A percentile compares a stretch with the other conserved stretches of the same genome.
Conservation (phyloP, 2,888 invertebrate species). For the Clepsis dumicolana region DNA sequence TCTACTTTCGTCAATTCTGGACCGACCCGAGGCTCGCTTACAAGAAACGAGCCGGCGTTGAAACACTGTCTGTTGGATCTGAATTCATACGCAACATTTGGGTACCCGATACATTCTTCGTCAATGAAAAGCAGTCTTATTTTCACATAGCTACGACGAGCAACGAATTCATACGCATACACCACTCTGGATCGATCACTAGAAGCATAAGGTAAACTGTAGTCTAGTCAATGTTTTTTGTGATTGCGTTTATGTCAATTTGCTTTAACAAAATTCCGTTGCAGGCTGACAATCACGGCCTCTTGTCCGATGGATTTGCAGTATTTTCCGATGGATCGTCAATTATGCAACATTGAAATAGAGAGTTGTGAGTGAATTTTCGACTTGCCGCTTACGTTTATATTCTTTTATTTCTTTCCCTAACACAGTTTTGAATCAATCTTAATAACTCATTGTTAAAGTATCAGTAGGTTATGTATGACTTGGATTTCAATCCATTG, state of each 20-base stretch:
- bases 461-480: constrained; percentile 6
- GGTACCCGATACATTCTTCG: constrained; percentile 99
- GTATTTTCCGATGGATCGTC: constrained; percentile 98
- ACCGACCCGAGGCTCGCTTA: constrained; percentile 98
- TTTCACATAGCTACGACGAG: constrained; percentile 99
- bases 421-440: neutral
- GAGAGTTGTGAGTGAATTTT: constrained; percentile 96
- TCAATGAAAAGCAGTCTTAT: constrained; percentile 99
- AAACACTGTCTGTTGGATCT: constrained; percentile 96
- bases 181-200: constrained; percentile 97
- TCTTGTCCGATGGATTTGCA: constrained; percentile 98
- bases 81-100: constrained; percentile 99
- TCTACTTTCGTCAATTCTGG: constrained; percentile 99
- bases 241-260: neutral
- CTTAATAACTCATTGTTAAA: neutral
- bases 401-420: neutral
- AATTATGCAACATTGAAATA: constrained; percentile 97
- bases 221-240: neutral
- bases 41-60: constrained; percentile 94
- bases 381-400: neutral
- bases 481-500: constrained; percentile 1
- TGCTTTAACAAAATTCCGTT: constrained; percentile 55
- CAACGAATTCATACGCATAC: constrained; percentile 99
- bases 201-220: constrained; percentile 95
- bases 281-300: constrained; percentile 96